Percentiles rank a stretch among this genome's conserved stretches.
phyloP scores from a whole-genome alignment of 2,888 invertebrate species.

The Drosophila emarginata region DNA sequence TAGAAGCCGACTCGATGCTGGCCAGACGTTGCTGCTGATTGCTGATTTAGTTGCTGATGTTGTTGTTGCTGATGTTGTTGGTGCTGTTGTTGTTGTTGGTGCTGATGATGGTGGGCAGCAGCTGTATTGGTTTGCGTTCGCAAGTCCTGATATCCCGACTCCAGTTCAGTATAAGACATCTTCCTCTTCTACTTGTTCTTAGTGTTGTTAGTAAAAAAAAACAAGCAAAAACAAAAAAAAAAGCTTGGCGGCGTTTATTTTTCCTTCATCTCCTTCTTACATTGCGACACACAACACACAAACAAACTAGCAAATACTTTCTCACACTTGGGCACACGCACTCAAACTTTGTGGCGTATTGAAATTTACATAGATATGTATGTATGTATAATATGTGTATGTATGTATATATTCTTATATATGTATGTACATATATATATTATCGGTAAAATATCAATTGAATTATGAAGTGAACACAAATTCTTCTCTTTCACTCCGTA shows the following conservation, averaged over 20 bases:
- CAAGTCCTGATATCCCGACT: slow-evolving; percentile 95
- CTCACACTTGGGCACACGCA: not conserved
- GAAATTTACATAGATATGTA: not conserved
- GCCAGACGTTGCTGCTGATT: slow-evolving; percentile 40
- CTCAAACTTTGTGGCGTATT: slow-evolving; percentile 4
- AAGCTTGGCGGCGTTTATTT: slow-evolving; percentile 5
- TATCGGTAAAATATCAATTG: slow-evolving; percentile 1
- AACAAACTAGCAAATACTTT: not conserved
- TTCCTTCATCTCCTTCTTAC: slow-evolving; percentile 4
- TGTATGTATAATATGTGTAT: not conserved
- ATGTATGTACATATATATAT: not conserved
- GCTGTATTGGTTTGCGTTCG: slow-evolving; percentile 80
- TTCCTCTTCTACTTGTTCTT: slow-evolving; percentile 12
- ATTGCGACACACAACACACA: slow-evolving; percentile 10
- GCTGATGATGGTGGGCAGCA: slow-evolving; percentile 42
- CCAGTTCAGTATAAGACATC: slow-evolving; percentile 95
- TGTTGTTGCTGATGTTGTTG: slow-evolving; percentile 52
- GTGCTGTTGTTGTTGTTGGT: slow-evolving; percentile 36
- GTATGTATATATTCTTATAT: not conserved
- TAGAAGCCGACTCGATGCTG: slow-evolving; percentile 85
- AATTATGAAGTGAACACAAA: slow-evolving; percentile 1
- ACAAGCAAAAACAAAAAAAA: slow-evolving; percentile 5
- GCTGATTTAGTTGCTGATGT: slow-evolving; percentile 38
- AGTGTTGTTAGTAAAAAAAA: slow-evolving; percentile 11
- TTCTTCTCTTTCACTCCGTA: not conserved